Evolutionary conservation across 1,140 invertebrate species (phyloP).

Genomic region (Eumaeus atala): DNA sequence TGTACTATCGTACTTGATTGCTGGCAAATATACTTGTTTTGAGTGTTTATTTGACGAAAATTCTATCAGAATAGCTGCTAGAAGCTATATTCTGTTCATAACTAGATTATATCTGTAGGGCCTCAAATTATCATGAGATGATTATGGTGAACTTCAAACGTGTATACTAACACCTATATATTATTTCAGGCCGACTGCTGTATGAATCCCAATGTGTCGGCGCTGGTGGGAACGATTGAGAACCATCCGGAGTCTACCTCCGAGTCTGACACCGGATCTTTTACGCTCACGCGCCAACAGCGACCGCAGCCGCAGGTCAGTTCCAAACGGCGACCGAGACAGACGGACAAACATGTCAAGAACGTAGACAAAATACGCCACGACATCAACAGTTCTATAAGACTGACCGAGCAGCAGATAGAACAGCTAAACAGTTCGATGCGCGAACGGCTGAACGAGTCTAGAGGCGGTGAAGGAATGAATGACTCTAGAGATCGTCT

Average conservation of each 20-base stretch:
- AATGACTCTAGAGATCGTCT: slow-evolving; percentile 29
- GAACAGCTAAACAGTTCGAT: slow-evolving; percentile 54
- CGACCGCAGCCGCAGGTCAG: slow-evolving; percentile 58
- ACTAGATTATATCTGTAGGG: too few relatives aligned
- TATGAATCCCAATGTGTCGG: slow-evolving; percentile 58
- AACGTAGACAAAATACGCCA: slow-evolving; percentile 47
- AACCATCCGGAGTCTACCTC: slow-evolving; percentile 68
- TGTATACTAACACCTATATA: slow-evolving; percentile 13
- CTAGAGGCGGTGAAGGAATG: slow-evolving; percentile 32
- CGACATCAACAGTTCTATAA: slow-evolving; percentile 39
- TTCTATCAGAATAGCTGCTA: too few relatives aligned
- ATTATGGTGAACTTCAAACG: too few relatives aligned
- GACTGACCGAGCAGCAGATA: slow-evolving; percentile 55
- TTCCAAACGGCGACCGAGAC: slow-evolving; percentile 50
- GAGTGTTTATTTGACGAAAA: too few relatives aligned
- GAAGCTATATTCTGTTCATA: too few relatives aligned
- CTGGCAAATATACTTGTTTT: too few relatives aligned
- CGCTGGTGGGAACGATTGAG: slow-evolving; percentile 66
- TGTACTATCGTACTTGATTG: too few relatives aligned
- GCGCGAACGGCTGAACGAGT: slow-evolving; percentile 36
- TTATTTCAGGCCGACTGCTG: slow-evolving; percentile 63
- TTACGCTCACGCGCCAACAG: slow-evolving; percentile 56
- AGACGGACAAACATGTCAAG: slow-evolving; percentile 38
- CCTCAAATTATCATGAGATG: too few relatives aligned
- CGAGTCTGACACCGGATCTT: slow-evolving; percentile 64